Percentiles rank a stretch among this genome's conserved stretches.
Conservation (phyloP, 2,888 invertebrate genomes). For the Drosophila kambysellisi region DNA sequence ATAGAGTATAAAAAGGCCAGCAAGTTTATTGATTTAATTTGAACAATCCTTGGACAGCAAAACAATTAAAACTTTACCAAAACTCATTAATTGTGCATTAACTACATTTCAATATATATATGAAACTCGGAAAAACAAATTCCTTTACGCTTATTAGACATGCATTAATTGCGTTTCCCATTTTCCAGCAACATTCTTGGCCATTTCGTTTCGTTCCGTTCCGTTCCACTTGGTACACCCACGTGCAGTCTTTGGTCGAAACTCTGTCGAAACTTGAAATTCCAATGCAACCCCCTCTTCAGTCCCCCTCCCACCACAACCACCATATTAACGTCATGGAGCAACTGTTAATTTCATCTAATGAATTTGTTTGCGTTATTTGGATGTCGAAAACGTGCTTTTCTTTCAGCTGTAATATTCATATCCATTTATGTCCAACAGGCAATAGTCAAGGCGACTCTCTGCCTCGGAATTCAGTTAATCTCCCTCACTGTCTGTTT, state of each 20-base stretch:
- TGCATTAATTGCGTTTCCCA: constrained; percentile 44
- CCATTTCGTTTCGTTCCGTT: constrained; percentile 22
- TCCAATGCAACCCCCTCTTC: constrained; percentile 17
- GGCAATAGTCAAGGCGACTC: neutral
- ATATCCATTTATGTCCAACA: constrained; percentile 17
- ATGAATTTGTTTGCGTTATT: constrained; percentile 68
- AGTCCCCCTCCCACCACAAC: no score
- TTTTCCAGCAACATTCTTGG: constrained; percentile 32
- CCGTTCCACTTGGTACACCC: constrained; percentile 42
- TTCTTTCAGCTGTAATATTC: constrained; percentile 40
- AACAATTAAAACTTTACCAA: constrained; percentile 2
- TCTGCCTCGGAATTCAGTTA: neutral
- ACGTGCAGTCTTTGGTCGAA: constrained; percentile 34
- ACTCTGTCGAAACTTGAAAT: constrained; percentile 41
- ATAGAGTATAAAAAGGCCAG: neutral
- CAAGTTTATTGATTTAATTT: constrained; percentile 2
- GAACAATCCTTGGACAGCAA: neutral
- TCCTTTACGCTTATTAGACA: constrained; percentile 25
- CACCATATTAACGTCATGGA: neutral
- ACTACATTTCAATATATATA: neutral
- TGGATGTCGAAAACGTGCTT: constrained; percentile 24
- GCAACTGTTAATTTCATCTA: constrained; percentile 64
- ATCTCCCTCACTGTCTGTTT: neutral
- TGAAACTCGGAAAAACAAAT: neutral
- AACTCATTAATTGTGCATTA: neutral